phyloP scores from a whole-genome alignment of 2,113 vertebrate genomes.

The Toxostoma redivivum region DNA sequence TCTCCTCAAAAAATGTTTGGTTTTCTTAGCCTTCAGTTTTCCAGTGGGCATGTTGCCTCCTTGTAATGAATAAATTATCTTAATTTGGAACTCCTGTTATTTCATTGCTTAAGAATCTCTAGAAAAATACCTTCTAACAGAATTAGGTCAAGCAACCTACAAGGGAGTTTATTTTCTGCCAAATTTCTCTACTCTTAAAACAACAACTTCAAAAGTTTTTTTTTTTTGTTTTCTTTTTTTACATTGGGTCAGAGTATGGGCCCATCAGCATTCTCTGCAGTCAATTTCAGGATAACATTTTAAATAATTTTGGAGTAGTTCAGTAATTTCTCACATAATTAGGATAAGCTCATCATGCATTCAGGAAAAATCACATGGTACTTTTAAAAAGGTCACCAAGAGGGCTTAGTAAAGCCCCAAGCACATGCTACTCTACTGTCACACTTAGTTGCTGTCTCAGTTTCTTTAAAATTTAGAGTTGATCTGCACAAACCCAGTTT shows the following conservation, averaged over 20 bases:
- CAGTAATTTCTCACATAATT: not conserved
- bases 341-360: not conserved
- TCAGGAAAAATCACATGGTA: not conserved
- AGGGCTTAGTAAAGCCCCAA: not conserved
- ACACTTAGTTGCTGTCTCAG: not conserved
- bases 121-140: not conserved
- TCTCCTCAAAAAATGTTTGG: not conserved
- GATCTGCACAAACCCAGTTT: not conserved
- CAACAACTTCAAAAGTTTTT: not conserved
- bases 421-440: not conserved
- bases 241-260: not conserved
- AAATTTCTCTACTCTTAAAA: not conserved
- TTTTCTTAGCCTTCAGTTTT: not conserved
- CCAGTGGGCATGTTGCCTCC: not conserved
- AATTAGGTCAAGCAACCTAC: not conserved
- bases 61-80: not conserved
- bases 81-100: not conserved
- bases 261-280: not conserved
- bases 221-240: not conserved
- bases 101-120: not conserved
- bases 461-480: not conserved
- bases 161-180: not conserved
- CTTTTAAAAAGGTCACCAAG: not conserved
- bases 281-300: not conserved
- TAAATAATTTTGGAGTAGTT: not conserved